Evolutionary conservation across 1,140 invertebrate genomes (phyloP).

Genomic region (Diuraphis noxia): DNA sequence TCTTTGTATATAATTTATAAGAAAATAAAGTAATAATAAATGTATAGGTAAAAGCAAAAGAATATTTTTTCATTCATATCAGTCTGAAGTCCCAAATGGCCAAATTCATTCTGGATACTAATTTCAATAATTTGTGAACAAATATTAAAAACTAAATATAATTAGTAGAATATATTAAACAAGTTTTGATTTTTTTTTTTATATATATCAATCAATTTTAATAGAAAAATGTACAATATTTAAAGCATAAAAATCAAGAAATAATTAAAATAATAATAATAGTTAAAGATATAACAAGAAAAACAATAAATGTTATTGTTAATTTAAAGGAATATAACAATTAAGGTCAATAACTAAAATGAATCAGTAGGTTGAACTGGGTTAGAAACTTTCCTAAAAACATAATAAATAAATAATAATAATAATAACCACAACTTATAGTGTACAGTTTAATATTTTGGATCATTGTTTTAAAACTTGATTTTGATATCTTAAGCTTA

Average conservation of each 20-base stretch:
- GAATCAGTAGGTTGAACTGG: constrained; percentile 39
- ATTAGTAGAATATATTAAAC: background rate
- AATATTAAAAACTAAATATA: background rate
- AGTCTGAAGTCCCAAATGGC: background rate
- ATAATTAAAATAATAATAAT: constrained; percentile 24
- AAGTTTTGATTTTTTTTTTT: background rate
- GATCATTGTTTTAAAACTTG: background rate
- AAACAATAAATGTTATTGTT: background rate
- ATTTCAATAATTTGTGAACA: background rate
- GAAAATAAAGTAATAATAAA: no score
- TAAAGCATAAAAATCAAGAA: constrained; percentile 18
- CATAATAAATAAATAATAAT: constrained; percentile 39
- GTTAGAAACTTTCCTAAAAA: constrained; percentile 36
- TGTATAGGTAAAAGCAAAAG: no score
- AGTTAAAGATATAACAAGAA: constrained; percentile 9
- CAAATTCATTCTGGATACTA: background rate
- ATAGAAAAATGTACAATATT: constrained; percentile 18
- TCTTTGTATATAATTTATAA: no score
- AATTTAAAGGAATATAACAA: constrained; percentile 20
- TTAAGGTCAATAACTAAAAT: constrained; percentile 15
- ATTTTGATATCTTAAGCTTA: constrained; percentile 3
- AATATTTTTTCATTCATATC: no score
- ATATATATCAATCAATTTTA: constrained; percentile 5
- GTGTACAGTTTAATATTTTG: background rate
- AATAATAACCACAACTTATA: background rate